Base-by-base conservation (phyloP, 2,797 vertebrate species). In the Petrocephalus schoutedeni region DNA sequence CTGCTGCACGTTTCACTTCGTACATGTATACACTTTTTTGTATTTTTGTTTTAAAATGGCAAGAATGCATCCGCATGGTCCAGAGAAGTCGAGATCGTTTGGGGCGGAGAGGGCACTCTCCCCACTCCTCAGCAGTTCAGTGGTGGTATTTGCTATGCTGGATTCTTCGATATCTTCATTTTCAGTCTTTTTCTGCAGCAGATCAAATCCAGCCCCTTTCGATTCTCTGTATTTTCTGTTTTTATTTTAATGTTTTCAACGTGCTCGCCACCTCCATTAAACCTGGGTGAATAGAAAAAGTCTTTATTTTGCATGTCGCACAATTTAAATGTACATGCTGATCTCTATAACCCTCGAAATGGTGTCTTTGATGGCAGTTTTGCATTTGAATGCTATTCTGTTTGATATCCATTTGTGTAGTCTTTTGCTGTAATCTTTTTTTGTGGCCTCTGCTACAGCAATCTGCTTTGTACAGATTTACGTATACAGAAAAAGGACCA, bases 21-120 rank as follows among this genome's bases (percentile, higher is more conserved):
- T 71, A 71, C 36, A 36, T 71, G 64, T 71, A 36, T 71, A 71
- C 28, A 16, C 32, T 71, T 12, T 32, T 67, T 32, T 82, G 77
- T 82, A 51, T 82, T n/a, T 82, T 82, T 82, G 77, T 82, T n/a
- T 82, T 82, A 51, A 82, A 82, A 82, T 51, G 49, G 77, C 36
- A 82, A 51, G 49, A 5, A 51, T 82, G 45, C 64, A 36, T 82
- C 49, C 45, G 36, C 49, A 23, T n/a, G 36, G 77, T 51, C 77
- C 77, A 82, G 77, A 82, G 49, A 51, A 82, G 77, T 82, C 36
- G 2, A 51, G 77, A 51, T 51, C 4, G 5, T 32, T 67, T 1
- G 7, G 32, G 45, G 45, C 41, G 45, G n/a, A n/a, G 49, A 51
- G 41, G 77, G 7, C 6, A 0, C 36, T 51, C 49, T 51, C 49